phyloP scores from a whole-genome alignment of 2,888 invertebrate species.

The Lysandra bellargus region DNA sequence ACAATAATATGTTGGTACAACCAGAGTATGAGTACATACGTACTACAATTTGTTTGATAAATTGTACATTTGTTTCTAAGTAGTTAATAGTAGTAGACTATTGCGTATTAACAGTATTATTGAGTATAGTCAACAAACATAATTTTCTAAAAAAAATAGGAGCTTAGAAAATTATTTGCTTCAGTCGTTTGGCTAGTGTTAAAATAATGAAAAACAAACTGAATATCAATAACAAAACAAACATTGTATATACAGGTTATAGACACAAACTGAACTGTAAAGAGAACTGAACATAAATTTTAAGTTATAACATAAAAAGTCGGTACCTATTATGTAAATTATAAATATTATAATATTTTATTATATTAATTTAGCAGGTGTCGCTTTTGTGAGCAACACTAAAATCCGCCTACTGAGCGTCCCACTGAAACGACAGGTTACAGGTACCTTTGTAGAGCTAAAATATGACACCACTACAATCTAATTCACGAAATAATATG shows the following conservation, averaged over 20 bases:
- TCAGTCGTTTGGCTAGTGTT: conserved; percentile 18
- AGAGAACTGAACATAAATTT: background rate
- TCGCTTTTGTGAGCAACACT: conserved; percentile 30
- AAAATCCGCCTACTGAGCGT: conserved; percentile 64
- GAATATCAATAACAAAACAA: background rate
- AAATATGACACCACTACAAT: conserved; percentile 76
- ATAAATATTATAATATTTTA: background rate
- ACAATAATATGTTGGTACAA: too few relatives aligned
- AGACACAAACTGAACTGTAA: background rate
- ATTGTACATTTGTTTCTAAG: too few relatives aligned
- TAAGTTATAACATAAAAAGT: background rate
- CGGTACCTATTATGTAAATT: background rate
- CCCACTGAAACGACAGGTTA: conserved; percentile 50
- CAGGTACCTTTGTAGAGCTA: conserved; percentile 59
- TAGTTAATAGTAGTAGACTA: too few relatives aligned
- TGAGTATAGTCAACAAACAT: too few relatives aligned
- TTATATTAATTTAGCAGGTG: background rate
- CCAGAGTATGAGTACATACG: too few relatives aligned
- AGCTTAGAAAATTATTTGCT: background rate
- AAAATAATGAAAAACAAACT: conserved; percentile 21
- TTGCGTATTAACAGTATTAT: too few relatives aligned
- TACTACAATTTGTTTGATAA: too few relatives aligned
- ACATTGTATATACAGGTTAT: background rate
- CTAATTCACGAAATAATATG: conserved; percentile 80
- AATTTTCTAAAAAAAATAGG: background rate